A percentile compares a stretch with the other conserved stretches of the same genome.
These are phyloP conservation scores for Halyomorpha halys DNA, from an alignment of 1,140 invertebrate genomes.

Conservation along the genomic window DNA sequence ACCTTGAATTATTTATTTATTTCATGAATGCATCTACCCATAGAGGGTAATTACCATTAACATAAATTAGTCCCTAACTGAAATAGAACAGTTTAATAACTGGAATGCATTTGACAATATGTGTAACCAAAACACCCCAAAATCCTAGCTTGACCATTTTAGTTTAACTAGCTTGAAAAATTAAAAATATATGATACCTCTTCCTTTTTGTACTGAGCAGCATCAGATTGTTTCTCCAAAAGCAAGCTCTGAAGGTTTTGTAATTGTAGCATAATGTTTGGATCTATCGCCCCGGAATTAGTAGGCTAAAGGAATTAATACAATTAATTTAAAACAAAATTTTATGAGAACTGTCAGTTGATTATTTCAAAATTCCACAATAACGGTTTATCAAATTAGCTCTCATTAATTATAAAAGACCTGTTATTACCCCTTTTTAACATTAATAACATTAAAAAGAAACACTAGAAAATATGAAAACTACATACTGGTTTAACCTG, in stretches of 20 bases:
- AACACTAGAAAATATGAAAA: neutral
- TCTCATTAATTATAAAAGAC: neutral
- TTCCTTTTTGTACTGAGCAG: slow-evolving; percentile 8
- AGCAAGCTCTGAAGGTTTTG: slow-evolving; percentile 22
- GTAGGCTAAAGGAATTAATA: slow-evolving; percentile 15
- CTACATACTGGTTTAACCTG: slow-evolving; percentile 14
- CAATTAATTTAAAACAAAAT: slow-evolving; percentile 5
- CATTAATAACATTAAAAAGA: neutral
- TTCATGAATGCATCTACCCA: no score
- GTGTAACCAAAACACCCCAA: no score
- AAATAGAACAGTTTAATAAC: no score
- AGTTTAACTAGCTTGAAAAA: no score
- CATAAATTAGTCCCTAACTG: no score
- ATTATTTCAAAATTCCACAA: neutral
- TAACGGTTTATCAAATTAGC: neutral
- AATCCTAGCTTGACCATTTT: no score
- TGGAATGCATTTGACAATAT: no score
- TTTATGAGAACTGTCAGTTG: slow-evolving; percentile 1
- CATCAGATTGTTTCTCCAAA: slow-evolving; percentile 20
- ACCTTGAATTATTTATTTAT: no score
- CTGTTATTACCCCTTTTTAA: no score
- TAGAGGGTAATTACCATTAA: no score
- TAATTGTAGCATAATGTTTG: slow-evolving; percentile 24
- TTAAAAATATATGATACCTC: slow-evolving; percentile 3
- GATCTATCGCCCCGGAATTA: slow-evolving; percentile 19